phyloP scores from a whole-genome alignment of 2,888 invertebrate genomes.

The Papilio protenor region DNA sequence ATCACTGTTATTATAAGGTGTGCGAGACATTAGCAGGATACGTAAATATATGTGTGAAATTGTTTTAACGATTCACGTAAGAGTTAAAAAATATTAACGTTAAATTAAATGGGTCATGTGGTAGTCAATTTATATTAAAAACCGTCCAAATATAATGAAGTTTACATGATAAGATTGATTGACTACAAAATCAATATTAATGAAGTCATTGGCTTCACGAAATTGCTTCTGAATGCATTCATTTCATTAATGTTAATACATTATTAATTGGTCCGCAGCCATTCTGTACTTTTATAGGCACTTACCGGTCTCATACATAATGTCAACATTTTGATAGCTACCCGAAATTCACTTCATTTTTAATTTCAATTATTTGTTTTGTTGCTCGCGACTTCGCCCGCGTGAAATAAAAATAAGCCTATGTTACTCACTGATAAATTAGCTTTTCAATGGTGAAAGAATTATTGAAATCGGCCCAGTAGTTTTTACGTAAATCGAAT shows the following conservation, averaged over 20 bases:
- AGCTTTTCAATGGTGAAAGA: too few relatives aligned
- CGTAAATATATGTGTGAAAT: too few relatives aligned
- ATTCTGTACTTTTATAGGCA: slow-evolving; percentile 39
- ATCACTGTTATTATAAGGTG: neutral
- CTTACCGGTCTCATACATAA: slow-evolving; percentile 35
- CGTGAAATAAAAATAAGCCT: too few relatives aligned
- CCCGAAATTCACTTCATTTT: slow-evolving; percentile 8
- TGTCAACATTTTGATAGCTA: slow-evolving; percentile 33
- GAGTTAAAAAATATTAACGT: neutral
- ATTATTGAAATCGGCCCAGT: too few relatives aligned
- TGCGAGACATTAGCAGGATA: too few relatives aligned
- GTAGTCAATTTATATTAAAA: neutral
- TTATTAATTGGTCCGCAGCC: slow-evolving; percentile 35
- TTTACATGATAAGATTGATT: slow-evolving; percentile 33
- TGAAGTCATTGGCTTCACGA: slow-evolving; percentile 34
- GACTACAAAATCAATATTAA: slow-evolving; percentile 41
- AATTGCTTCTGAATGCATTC: slow-evolving; percentile 41
- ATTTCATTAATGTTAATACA: slow-evolving; percentile 42
- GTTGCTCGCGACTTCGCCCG: too few relatives aligned
- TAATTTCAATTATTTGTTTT: slow-evolving; percentile 14
- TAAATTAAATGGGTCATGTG: neutral
- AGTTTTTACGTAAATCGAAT: too few relatives aligned
- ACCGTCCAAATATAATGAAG: slow-evolving; percentile 18
- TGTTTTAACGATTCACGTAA: neutral
- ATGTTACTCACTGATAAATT: too few relatives aligned